Conservation (phyloP, 37 sponge, comb jelly and placozoan species). For the Cladorhizidae sp. region DNA sequence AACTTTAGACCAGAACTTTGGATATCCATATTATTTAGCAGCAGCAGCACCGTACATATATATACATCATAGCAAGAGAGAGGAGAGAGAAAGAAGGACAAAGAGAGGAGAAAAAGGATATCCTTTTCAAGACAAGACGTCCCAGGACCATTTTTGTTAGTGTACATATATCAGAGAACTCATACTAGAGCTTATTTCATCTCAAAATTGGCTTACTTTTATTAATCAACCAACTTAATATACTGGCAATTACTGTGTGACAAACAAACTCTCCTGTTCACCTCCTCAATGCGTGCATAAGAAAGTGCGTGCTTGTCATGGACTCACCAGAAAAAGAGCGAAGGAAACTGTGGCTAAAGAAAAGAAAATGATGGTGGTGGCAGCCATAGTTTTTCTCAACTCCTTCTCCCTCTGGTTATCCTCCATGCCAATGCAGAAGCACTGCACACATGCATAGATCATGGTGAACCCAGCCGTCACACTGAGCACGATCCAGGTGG, state of each 20-base stretch:
- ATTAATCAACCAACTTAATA: not conserved
- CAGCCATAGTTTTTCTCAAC: constrained; percentile 1
- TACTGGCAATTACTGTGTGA: too few species aligned
- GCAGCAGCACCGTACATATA: too few species aligned
- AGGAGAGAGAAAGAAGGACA: too few species aligned
- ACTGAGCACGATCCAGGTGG: constrained; percentile 48
- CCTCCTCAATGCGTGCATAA: too few species aligned
- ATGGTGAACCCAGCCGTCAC: constrained; percentile 7
- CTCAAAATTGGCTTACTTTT: not conserved
- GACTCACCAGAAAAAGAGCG: constrained; percentile 52
- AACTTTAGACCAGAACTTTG: too few species aligned
- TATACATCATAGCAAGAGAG: too few species aligned
- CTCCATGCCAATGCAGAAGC: not conserved
- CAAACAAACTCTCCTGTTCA: too few species aligned
- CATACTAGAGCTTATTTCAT: not conserved
- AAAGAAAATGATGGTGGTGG: constrained; percentile 20
- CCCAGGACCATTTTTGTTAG: too few species aligned
- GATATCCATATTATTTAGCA: too few species aligned
- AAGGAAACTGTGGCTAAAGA: constrained; percentile 9
- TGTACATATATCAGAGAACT: too few species aligned
- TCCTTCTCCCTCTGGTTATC: constrained; percentile 37
- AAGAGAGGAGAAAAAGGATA: too few species aligned
- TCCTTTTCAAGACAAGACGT: too few species aligned
- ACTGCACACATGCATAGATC: constrained; percentile 17
- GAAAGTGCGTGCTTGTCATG: not conserved